phyloP scores from a whole-genome alignment of 2,113 vertebrate species.

The Chaenogobius annularis region DNA sequence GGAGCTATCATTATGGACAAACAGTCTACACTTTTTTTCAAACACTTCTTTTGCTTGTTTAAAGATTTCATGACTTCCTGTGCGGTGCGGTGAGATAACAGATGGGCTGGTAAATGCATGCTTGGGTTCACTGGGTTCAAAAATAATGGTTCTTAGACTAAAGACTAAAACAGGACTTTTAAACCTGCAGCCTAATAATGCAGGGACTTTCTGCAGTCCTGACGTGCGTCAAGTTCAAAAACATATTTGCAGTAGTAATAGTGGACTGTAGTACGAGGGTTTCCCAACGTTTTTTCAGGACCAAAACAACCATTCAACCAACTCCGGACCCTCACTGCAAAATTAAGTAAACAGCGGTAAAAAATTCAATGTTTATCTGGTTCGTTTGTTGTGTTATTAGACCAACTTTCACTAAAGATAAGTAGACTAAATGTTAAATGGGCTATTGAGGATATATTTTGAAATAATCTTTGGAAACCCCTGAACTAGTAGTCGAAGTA shows the following conservation, averaged over 20 bases:
- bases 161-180: not conserved
- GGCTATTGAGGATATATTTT: too few species aligned
- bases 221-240: not conserved
- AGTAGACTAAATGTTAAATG: too few species aligned
- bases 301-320: too few species aligned
- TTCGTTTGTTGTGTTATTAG: too few species aligned
- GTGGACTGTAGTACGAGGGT: too few species aligned
- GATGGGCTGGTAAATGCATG: not conserved
- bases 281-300: too few species aligned
- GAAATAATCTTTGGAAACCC: too few species aligned
- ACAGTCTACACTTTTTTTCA: not conserved
- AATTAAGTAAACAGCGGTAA: too few species aligned
- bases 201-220: not conserved
- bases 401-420: too few species aligned
- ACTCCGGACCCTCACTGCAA: too few species aligned
- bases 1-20: not conserved
- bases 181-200: not conserved
- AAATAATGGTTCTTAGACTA: not conserved
- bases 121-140: not conserved
- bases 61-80: not conserved
- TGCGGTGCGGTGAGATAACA: not conserved
- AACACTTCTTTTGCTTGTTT: not conserved
- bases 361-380: too few species aligned
- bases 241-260: not conserved
- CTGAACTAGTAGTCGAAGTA: too few species aligned